Percentiles rank a stretch among this genome's conserved stretches.
These are phyloP conservation scores for Arge pagana DNA, from an alignment of 2,888 invertebrate genomes.

Conservation along the genomic window DNA sequence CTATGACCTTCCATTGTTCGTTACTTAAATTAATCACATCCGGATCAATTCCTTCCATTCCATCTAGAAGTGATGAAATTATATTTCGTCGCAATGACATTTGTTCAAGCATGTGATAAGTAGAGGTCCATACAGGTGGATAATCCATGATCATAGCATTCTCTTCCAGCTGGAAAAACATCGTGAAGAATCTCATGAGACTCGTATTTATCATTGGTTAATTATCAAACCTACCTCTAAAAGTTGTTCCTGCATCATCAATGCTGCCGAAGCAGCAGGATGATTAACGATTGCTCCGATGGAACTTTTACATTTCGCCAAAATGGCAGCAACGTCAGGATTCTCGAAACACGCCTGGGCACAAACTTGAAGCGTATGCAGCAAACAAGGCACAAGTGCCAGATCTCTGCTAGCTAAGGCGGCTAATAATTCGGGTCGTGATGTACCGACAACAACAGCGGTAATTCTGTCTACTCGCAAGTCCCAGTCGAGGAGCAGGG, in stretches of 20 bases:
- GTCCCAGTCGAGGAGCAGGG: conserved; percentile 56
- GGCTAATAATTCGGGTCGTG: conserved; percentile 46
- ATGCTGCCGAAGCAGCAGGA: conserved; percentile 45
- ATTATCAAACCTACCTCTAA: conserved; percentile 40
- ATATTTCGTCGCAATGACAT: conserved; percentile 51
- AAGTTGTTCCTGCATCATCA: conserved; percentile 55
- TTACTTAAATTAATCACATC: conserved; percentile 47
- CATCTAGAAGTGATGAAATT: conserved; percentile 50
- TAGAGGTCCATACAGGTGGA: conserved; percentile 58
- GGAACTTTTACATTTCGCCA: conserved; percentile 55
- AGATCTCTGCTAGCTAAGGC: conserved; percentile 51
- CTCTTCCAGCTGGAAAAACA: conserved; percentile 45
- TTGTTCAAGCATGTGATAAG: conserved; percentile 59
- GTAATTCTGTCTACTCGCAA: conserved; percentile 55
- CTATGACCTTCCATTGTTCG: conserved; percentile 57
- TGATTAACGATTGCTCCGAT: conserved; percentile 54
- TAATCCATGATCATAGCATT: conserved; percentile 52
- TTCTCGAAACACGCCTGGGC: conserved; percentile 56
- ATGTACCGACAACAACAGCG: conserved; percentile 56
- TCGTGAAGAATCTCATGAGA: background rate
- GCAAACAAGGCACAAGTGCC: conserved; percentile 57
- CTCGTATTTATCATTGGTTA: conserved; percentile 2
- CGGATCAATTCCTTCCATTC: conserved; percentile 50
- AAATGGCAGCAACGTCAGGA: conserved; percentile 49
- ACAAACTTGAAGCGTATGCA: conserved; percentile 57